Conservation (phyloP, 2,888 invertebrate genomes). For the Pammene aurita region DNA sequence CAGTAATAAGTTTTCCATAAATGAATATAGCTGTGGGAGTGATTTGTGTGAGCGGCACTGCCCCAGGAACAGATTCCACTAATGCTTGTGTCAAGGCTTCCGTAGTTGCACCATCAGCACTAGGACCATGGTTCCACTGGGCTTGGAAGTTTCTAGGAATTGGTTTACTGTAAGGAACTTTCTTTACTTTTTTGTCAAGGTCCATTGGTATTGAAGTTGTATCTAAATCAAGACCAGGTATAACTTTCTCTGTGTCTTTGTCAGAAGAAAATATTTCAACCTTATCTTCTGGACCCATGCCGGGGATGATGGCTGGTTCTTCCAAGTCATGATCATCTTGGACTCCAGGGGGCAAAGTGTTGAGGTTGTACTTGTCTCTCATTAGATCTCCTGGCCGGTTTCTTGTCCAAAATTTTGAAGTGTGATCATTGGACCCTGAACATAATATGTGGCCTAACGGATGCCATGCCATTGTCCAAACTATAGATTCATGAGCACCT, state of each 20-base stretch:
- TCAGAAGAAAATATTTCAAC: conserved; percentile 88
- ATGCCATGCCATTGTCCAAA: conserved; percentile 99
- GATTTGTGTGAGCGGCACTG: conserved; percentile 89
- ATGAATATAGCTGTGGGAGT: conserved; percentile 91
- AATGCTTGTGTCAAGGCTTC: conserved; percentile 89
- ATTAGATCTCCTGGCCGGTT: conserved; percentile 99
- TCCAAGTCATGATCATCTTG: conserved; percentile 84
- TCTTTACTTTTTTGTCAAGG: conserved; percentile 89
- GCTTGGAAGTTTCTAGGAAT: conserved; percentile 98
- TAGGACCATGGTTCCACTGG: conserved; percentile 94
- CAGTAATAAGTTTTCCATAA: conserved; percentile 91
- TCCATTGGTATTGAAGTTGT: conserved; percentile 85
- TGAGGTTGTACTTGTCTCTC: conserved; percentile 98
- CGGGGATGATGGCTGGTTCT: conserved; percentile 93
- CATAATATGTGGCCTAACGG: conserved; percentile 99
- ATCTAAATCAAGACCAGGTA: conserved; percentile 95
- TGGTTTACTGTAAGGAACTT: conserved; percentile 97
- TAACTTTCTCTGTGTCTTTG: conserved; percentile 80
- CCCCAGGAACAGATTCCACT: conserved; percentile 90
- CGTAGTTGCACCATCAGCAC: conserved; percentile 76
- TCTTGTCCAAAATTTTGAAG: conserved; percentile 99
- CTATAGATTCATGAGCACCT: conserved; percentile 99
- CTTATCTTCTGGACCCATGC: conserved; percentile 99
- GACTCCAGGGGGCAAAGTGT: conserved; percentile 92
- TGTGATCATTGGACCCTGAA: conserved; percentile 99